Evolutionary conservation across 2,888 invertebrate species (phyloP).

Genomic region (Pristionchus maxplancki): DNA sequence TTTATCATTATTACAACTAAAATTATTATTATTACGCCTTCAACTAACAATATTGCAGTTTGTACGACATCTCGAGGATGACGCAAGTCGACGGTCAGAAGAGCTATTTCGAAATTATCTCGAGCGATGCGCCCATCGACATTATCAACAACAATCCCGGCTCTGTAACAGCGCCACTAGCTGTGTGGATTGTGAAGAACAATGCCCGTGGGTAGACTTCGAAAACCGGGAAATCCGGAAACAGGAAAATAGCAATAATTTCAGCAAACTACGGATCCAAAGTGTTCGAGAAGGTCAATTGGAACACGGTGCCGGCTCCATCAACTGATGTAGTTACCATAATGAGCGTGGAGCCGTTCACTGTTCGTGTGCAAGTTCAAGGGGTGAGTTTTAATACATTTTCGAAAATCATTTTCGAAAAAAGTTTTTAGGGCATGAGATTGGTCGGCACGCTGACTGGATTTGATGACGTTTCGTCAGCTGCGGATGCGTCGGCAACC

Average conservation of each 20-base stretch:
- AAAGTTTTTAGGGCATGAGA: background rate
- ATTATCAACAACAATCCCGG: background rate
- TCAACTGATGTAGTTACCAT: background rate
- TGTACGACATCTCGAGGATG: background rate
- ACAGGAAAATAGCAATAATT: background rate
- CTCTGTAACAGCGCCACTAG: background rate
- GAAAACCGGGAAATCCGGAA: too few species aligned
- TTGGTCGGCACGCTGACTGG: background rate
- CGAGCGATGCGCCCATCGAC: too few species aligned
- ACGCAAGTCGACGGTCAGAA: background rate
- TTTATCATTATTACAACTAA: too few species aligned
- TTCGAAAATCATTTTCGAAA: background rate
- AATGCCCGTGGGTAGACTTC: background rate
- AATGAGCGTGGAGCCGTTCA: slow-evolving; percentile 17
- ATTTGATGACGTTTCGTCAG: background rate
- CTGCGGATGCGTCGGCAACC: too few species aligned
- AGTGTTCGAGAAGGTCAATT: background rate
- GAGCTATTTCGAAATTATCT: background rate
- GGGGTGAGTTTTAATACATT: background rate
- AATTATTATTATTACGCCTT: background rate
- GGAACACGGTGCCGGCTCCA: background rate
- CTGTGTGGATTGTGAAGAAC: background rate
- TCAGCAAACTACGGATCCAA: background rate
- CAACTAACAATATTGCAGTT: background rate
- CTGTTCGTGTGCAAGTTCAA: background rate